These are phyloP conservation scores for Melanostigma gelatinosum DNA, from an alignment of 2,113 vertebrate genomes.

Conservation along the genomic window DNA sequence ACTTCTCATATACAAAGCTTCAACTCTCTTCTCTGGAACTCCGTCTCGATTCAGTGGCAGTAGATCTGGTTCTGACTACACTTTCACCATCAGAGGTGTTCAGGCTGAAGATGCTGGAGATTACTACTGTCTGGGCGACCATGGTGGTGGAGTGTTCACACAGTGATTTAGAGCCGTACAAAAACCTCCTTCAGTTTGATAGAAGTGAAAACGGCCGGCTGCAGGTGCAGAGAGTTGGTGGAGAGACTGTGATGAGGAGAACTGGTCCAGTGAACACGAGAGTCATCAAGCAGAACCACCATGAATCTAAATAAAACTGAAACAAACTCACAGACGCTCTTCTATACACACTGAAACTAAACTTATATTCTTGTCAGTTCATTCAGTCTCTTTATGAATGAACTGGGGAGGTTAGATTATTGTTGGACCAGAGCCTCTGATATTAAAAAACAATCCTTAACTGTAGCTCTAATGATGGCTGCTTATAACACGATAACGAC, in stretches of 20 bases:
- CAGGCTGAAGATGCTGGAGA: too few species aligned
- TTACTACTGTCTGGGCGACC: too few species aligned
- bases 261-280: constrained; percentile 42
- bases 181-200: too few species aligned
- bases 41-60: too few species aligned
- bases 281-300: constrained; percentile 44
- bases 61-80: too few species aligned
- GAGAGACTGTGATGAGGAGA: constrained; percentile 25
- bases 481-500: too few species aligned
- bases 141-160: too few species aligned
- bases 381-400: not conserved
- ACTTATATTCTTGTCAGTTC: not conserved
- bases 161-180: too few species aligned
- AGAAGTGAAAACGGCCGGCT: too few species aligned
- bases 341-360: not conserved
- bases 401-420: not conserved
- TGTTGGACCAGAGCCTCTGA: not conserved
- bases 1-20: too few species aligned
- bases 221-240: not conserved
- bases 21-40: too few species aligned
- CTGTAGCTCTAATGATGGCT: not conserved
- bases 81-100: too few species aligned
- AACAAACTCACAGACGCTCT: not conserved
- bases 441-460: not conserved
- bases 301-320: not conserved